Evolutionary conservation across 2,113 vertebrate species (phyloP), one percentile per base, ranked within the genome.

Genomic region (Ovibos moschatus): DNA sequence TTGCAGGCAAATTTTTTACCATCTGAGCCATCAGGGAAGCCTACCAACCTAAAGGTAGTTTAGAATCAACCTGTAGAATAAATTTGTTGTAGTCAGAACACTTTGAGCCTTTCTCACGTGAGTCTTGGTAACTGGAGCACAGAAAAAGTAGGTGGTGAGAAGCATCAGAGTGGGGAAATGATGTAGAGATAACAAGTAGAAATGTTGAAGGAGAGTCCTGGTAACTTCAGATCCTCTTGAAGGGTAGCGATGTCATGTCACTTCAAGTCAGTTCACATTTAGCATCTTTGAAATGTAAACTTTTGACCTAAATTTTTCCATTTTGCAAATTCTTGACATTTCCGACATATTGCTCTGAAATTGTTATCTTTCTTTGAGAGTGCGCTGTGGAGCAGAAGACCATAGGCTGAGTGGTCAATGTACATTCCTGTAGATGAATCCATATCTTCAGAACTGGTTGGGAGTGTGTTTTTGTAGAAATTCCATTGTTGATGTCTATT

Each of bases 401-500:
- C 19, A 25, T 15, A 43, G 43, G 6, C 43, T 83, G 60, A 53
- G 23, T 30, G 40, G 40, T 10, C 23, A 19, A 19, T 60, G 53
- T 45, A 21, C 17, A 67, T 81, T 86, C 51, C 78, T 43, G 17
- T 88, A 53, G 82, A 89, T 50, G 88, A 85, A 23, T 28, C 82
- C 58, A 9, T 16, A 4, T 64, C 47, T 89, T 96, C 30, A 71
- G 76, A 94, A 86, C 36, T 33, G 43, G 25, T 94, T 45, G 40
- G 43, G 55, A 57, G 19, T 33, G 17, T 33, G 23, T 93, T 91
- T 97, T 97, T 97, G 93, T 94, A 96, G 95, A 96, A 95, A 95
- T 95, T 96, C 89, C 96, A 8, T 58, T 85, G 88, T 85, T 82
- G 93, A 86, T 95, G 51, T 97, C 94, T 94, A 10, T 97, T 96